Evolutionary conservation across 2,888 invertebrate genomes (phyloP).

Genomic region (Tiphia femorata): DNA sequence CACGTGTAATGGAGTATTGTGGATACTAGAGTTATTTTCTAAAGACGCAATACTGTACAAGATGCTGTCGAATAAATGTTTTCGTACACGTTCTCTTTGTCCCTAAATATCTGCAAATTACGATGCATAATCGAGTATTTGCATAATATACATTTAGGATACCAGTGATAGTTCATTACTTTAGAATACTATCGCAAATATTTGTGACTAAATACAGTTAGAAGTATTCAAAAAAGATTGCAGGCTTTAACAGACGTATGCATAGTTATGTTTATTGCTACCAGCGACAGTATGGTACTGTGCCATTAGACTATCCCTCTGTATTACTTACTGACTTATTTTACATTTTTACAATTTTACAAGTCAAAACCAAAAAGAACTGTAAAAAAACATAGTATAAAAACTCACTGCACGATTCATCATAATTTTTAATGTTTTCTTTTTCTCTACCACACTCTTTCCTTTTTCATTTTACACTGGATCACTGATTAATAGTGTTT

Average conservation of each 20-base stretch:
- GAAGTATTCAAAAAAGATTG: constrained; percentile 15
- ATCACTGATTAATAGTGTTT: constrained; percentile 23
- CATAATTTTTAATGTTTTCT: constrained; percentile 31
- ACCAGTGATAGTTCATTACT: no score
- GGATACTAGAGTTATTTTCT: constrained; percentile 35
- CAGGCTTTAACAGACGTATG: no score
- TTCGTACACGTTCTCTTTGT: constrained; percentile 20
- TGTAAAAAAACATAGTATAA: constrained; percentile 25
- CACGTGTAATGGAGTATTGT: constrained; percentile 28
- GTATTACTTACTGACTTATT: constrained; percentile 33
- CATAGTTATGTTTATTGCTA: no score
- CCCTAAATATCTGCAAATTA: no score
- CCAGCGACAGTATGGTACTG: constrained; percentile 35
- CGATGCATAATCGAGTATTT: no score
- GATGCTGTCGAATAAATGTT: constrained; percentile 29
- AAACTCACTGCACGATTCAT: constrained; percentile 42
- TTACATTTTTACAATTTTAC: no score
- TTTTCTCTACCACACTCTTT: constrained; percentile 1
- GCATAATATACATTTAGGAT: no score
- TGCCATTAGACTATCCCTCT: constrained; percentile 35
- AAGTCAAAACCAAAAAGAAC: constrained; percentile 45
- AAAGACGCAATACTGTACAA: constrained; percentile 29
- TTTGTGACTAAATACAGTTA: no score
- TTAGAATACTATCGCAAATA: no score
- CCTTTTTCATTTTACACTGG: not conserved